A percentile compares a stretch with the other conserved stretches of the same genome.
These are phyloP conservation scores for Zaprionus camerounensis DNA, from an alignment of 1,140 invertebrate species.

Conservation along the genomic window DNA sequence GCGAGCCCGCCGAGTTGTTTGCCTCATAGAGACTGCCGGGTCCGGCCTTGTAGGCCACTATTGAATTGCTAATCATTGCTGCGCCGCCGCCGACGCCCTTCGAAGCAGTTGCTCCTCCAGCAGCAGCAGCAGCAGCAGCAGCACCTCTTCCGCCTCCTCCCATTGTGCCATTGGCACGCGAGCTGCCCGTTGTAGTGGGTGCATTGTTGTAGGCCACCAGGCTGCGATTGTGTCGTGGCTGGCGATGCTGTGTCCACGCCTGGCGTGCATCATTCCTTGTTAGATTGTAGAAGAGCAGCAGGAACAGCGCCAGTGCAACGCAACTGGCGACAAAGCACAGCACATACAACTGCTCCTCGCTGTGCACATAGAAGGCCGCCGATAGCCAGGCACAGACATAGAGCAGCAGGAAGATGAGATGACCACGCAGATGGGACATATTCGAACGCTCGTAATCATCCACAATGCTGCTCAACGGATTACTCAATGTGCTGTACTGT, in stretches of 20 bases:
- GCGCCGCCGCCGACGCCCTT: slow-evolving; percentile 31
- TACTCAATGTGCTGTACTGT: slow-evolving; percentile 85
- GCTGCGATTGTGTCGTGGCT: slow-evolving; percentile 85
- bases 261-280: slow-evolving; percentile 92
- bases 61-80: slow-evolving; percentile 67
- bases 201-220: slow-evolving; percentile 66
- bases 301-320: slow-evolving; percentile 91
- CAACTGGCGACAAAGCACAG: slow-evolving; percentile 90
- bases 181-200: slow-evolving; percentile 13
- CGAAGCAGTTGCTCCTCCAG: neutral
- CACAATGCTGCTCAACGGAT: slow-evolving; percentile 89
- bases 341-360: slow-evolving; percentile 86
- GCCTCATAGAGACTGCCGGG: slow-evolving; percentile 74
- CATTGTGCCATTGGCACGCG: neutral
- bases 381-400: slow-evolving; percentile 91
- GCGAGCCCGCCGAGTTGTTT: slow-evolving; percentile 85
- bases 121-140: neutral
- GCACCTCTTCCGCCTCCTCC: neutral
- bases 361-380: slow-evolving; percentile 87
- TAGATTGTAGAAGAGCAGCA: slow-evolving; percentile 93
- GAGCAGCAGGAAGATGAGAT: slow-evolving; percentile 90
- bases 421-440: slow-evolving; percentile 91
- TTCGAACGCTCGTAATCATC: slow-evolving; percentile 93
- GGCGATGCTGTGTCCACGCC: slow-evolving; percentile 88
- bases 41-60: slow-evolving; percentile 72